Evolutionary conservation across 2,888 invertebrate species (phyloP).

Genomic region (Myopa tessellatipennis): DNA sequence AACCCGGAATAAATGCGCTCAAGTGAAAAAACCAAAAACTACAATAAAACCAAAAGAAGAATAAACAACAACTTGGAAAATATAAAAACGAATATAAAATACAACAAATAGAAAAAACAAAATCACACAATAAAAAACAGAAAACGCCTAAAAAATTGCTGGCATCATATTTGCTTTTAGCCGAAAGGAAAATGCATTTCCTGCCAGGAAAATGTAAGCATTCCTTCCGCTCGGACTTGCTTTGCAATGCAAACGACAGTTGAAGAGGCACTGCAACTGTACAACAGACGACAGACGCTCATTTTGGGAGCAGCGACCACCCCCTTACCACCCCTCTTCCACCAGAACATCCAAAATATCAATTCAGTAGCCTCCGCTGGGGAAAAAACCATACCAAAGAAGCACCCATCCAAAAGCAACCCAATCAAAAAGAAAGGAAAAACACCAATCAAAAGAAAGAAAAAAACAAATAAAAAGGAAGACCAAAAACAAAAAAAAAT

Average conservation of each 20-base stretch:
- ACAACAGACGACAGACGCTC: not conserved
- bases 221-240: slow-evolving; percentile 54
- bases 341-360: not conserved
- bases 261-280: slow-evolving; percentile 38
- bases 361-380: not conserved
- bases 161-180: slow-evolving; percentile 28
- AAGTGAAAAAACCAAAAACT: not conserved
- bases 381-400: too few relatives aligned
- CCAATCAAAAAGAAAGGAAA: too few relatives aligned
- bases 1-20: not conserved
- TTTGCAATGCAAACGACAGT: slow-evolving; percentile 51
- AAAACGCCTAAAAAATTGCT: slow-evolving; percentile 9
- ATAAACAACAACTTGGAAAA: not conserved
- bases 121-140: not conserved
- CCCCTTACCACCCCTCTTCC: not conserved
- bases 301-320: not conserved
- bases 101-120: slow-evolving; percentile 16
- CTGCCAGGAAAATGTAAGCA: slow-evolving; percentile 61
- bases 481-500: not conserved
- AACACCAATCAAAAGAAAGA: too few relatives aligned
- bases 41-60: not conserved
- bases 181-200: slow-evolving; percentile 56
- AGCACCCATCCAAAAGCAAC: too few relatives aligned
- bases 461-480: too few relatives aligned
- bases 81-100: slow-evolving; percentile 1